Base-by-base conservation (phyloP, 2,797 vertebrate genomes). In the Cyclura pinguis region DNA sequence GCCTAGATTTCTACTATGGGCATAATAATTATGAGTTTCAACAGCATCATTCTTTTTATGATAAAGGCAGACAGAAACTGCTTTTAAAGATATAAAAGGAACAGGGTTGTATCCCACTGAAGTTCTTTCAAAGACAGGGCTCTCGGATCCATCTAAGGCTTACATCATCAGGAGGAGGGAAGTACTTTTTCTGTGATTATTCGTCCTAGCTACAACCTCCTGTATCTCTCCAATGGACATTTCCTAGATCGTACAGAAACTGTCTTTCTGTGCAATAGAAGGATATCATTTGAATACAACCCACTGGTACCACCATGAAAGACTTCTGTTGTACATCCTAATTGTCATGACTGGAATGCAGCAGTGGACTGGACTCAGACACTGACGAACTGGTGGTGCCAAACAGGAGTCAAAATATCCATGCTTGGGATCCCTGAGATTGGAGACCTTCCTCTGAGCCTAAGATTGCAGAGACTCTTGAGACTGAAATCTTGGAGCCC, bases 21-120 rank as follows among this genome's bases (percentile, higher is more conserved):
- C 74, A 74, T 64, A 64, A 64, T 24, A 78, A 87, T 87, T 78
- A 87, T 50, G 38, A 32, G 59, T 78, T 78, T 64, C 29, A 87
- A 55, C 29, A 50, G 35, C 57, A 83, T 13, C 35, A 62, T 77
- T 78, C 59, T 87, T 47, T 78, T 57, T 22, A 87, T 77, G 38
- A 57, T 57, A 55, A 86, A 86, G 35, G 24, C n/a, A 86, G 38
- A 38, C 32, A 47, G 42, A 29, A 47, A 77, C 6, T 55, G 69
- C 13, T 38, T 50, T 78, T 32, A 78, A 80, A 73, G 50, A 32
- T 78, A 78, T 32, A 87, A 29, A 78, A 87, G 38, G 32, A 78
- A 27, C 35, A 73, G 4, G 13, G n/a, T 4, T 85, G 22, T 38
- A 74, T 74, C n/a, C 84, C 74, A 55, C 38, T 55, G 72, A 35